Evolutionary conservation across 37 sponge, comb jelly and placozoan species (phyloP).

Genomic region (Beroe forskalii): DNA sequence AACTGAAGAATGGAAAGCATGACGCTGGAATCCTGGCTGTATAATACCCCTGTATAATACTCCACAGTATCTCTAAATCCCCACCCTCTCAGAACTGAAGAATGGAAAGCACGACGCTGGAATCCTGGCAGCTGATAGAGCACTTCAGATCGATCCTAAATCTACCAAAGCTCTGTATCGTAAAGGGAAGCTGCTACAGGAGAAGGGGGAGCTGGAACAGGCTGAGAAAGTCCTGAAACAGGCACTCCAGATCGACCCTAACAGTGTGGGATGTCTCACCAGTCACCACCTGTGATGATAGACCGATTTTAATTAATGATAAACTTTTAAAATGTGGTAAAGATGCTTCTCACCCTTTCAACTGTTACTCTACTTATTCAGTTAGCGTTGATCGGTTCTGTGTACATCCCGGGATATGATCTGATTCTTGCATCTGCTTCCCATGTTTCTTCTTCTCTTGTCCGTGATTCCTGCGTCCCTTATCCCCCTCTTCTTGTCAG

Average conservation of each 20-base stretch:
- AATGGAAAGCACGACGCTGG: background rate
- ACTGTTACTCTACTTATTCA: too few relatives aligned
- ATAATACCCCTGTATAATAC: too few relatives aligned
- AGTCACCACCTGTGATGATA: background rate
- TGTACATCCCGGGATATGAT: too few relatives aligned
- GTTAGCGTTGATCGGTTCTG: too few relatives aligned
- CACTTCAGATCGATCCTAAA: conserved; percentile 8
- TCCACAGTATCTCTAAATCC: too few relatives aligned
- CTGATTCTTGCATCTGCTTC: too few relatives aligned
- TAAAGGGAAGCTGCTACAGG: conserved; percentile 22
- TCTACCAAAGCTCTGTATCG: conserved; percentile 48
- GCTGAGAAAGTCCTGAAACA: conserved; percentile 47
- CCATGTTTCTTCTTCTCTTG: too few relatives aligned
- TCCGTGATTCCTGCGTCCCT: too few relatives aligned
- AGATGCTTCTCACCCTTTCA: too few relatives aligned
- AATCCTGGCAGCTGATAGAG: conserved; percentile 30
- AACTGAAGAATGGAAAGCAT: conserved; percentile 4
- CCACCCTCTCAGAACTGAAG: conserved; percentile 55
- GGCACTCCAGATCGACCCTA: background rate
- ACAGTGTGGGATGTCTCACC: conserved; percentile 1
- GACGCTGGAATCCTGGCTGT: conserved; percentile 6
- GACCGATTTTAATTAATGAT: too few relatives aligned
- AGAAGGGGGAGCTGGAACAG: conserved; percentile 51
- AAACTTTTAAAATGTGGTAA: too few relatives aligned
- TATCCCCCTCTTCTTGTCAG: too few relatives aligned